These are phyloP conservation scores for Brachypalpus laphriformis DNA, from an alignment of 2,888 invertebrate species.

Conservation along the genomic window DNA sequence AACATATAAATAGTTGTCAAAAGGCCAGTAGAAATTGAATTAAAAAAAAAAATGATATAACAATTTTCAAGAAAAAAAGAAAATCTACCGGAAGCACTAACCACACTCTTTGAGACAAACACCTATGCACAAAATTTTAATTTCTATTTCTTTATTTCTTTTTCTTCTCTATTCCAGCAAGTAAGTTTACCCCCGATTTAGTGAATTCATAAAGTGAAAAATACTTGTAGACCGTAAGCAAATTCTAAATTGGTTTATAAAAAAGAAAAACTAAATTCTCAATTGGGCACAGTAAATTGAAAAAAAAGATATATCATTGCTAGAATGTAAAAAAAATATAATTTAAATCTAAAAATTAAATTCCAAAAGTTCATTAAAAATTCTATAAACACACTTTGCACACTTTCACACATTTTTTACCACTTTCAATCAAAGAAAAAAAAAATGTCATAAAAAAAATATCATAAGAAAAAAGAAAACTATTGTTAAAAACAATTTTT, in stretches of 20 bases:
- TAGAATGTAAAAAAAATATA: conserved; percentile 46
- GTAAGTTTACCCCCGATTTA: conserved; percentile 79
- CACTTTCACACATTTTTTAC: conserved; percentile 57
- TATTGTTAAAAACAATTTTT: conserved; percentile 72
- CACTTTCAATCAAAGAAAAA: conserved; percentile 64
- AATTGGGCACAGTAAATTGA: conserved; percentile 60
- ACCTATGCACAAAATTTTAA: conserved; percentile 60
- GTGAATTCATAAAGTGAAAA: conserved; percentile 48
- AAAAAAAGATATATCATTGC: not conserved
- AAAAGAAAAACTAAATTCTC: conserved; percentile 16
- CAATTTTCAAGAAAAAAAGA: conserved; percentile 19
- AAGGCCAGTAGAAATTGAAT: conserved; percentile 17
- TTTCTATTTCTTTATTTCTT: conserved; percentile 76
- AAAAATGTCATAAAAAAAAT: conserved; percentile 65
- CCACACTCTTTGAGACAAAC: conserved; percentile 37
- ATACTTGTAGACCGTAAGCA: conserved; percentile 53
- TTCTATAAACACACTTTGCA: conserved; percentile 43
- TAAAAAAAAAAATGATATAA: conserved; percentile 16
- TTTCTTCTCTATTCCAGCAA: conserved; percentile 82
- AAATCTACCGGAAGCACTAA: conserved; percentile 45
- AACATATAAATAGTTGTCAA: not conserved
- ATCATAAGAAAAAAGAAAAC: conserved; percentile 70
- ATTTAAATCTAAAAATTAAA: conserved; percentile 73
- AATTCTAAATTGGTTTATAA: conserved; percentile 62
- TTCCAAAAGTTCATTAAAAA: conserved; percentile 66